Conservation (phyloP, 2,113 vertebrate genomes). For the Nipponia nippon region DNA sequence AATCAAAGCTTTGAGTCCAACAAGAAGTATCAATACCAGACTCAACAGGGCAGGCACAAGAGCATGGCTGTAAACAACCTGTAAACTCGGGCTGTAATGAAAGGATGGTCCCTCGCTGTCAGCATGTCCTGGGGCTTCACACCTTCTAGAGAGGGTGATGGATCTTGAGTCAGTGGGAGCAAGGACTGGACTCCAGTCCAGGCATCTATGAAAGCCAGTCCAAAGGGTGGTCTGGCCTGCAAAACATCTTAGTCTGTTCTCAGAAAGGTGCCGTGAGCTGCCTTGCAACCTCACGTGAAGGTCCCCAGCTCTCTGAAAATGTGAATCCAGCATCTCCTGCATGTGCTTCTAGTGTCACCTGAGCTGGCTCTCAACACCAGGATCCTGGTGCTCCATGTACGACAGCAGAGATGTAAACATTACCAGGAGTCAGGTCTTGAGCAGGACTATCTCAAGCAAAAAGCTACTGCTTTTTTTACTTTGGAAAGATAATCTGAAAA, state of each 20-base stretch:
- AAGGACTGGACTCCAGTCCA: neutral
- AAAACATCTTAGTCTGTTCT: neutral
- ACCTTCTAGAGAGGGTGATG: neutral
- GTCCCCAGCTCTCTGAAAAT: neutral
- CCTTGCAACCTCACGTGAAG: neutral
- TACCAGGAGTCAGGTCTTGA: neutral
- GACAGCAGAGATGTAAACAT: neutral
- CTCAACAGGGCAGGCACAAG: neutral
- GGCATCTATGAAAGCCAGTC: neutral
- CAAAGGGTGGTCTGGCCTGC: neutral
- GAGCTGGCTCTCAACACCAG: neutral
- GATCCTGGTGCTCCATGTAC: neutral
- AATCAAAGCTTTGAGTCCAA: neutral
- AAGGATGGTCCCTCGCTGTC: neutral
- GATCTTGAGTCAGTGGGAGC: neutral
- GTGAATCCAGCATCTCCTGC: neutral
- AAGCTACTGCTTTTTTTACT: neutral
- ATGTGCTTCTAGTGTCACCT: neutral
- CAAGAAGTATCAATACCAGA: neutral
- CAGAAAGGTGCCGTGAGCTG: neutral
- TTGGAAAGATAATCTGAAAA: neutral
- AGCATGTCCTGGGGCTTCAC: neutral
- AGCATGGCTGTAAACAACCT: fast-evolving
- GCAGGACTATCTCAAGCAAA: neutral
- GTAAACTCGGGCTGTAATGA: neutral